Conservation (phyloP, 2,888 invertebrate species). For the Epirrita christyi region DNA sequence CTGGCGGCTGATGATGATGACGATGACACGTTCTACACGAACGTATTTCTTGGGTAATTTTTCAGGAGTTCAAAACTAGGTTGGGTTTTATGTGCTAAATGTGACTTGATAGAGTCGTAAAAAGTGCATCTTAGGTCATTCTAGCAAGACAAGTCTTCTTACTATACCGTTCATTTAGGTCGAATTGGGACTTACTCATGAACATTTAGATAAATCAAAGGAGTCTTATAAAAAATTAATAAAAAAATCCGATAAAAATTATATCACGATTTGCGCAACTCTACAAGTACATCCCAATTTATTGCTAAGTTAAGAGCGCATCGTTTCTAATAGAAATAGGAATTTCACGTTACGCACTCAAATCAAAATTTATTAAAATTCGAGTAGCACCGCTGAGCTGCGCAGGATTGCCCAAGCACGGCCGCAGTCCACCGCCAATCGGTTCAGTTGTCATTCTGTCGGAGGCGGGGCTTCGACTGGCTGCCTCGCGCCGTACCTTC, state of each 20-base stretch:
- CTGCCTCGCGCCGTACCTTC: slow-evolving; percentile 34
- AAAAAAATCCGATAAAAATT: not conserved
- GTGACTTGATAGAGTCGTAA: not conserved
- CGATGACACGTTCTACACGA: too few species aligned
- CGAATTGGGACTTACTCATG: too few species aligned
- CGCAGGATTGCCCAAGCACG: slow-evolving; percentile 74
- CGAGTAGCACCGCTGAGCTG: slow-evolving; percentile 66
- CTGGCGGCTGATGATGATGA: too few species aligned
- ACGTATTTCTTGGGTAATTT: too few species aligned
- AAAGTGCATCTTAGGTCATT: not conserved
- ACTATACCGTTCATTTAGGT: too few species aligned
- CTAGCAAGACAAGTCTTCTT: too few species aligned
- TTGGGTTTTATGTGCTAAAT: too few species aligned
- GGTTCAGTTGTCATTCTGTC: slow-evolving; percentile 68
- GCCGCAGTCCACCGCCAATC: slow-evolving; percentile 68
- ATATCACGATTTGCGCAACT: not conserved
- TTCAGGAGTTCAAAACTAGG: too few species aligned
- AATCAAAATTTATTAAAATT: slow-evolving; percentile 49
- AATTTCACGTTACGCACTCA: slow-evolving; percentile 37
- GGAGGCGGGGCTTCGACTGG: slow-evolving; percentile 67
- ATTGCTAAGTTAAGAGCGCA: not conserved
- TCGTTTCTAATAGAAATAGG: slow-evolving; percentile 38
- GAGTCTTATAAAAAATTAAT: too few species aligned
- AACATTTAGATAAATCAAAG: too few species aligned
- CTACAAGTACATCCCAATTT: slow-evolving; percentile 1